Conservation (phyloP, 1,140 invertebrate genomes). For the Magallana ariakensis region DNA sequence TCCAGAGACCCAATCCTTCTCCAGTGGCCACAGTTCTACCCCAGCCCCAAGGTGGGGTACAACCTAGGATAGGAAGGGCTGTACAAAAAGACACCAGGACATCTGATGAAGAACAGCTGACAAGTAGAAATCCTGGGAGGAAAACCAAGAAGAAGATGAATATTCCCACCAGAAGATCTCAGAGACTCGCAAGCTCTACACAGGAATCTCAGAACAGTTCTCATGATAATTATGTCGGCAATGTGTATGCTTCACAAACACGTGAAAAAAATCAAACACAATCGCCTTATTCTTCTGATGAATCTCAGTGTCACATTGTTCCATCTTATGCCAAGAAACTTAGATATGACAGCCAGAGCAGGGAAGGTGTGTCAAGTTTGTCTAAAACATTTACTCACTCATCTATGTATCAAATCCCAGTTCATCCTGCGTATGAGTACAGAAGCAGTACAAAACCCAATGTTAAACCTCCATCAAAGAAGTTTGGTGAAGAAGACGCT, state of each 20-base stretch:
- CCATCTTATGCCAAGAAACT: neutral
- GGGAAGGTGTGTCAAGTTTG: neutral
- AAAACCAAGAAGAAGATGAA: neutral
- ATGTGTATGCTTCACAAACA: neutral
- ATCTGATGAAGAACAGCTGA: neutral
- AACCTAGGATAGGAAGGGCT: neutral
- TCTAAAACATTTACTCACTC: neutral
- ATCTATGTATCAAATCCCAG: neutral
- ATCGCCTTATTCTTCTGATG: neutral
- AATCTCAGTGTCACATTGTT: neutral
- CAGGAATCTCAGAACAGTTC: neutral
- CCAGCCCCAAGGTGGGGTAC: slow-evolving; percentile 38
- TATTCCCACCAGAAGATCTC: slow-evolving; percentile 46
- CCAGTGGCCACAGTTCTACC: slow-evolving; percentile 53
- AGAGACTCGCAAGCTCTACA: slow-evolving; percentile 38
- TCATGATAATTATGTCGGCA: neutral
- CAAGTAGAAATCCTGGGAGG: neutral
- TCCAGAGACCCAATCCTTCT: slow-evolving; percentile 52
- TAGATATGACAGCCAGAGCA: neutral
- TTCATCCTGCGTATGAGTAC: neutral
- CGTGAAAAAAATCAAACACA: neutral
- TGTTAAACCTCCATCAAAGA: slow-evolving; percentile 5
- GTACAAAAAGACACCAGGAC: neutral
- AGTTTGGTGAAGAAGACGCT: neutral
- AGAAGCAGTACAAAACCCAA: neutral